These are phyloP conservation scores for Caenorhabditis sp. DNA, from an alignment of 2,888 invertebrate species.

Conservation along the genomic window DNA sequence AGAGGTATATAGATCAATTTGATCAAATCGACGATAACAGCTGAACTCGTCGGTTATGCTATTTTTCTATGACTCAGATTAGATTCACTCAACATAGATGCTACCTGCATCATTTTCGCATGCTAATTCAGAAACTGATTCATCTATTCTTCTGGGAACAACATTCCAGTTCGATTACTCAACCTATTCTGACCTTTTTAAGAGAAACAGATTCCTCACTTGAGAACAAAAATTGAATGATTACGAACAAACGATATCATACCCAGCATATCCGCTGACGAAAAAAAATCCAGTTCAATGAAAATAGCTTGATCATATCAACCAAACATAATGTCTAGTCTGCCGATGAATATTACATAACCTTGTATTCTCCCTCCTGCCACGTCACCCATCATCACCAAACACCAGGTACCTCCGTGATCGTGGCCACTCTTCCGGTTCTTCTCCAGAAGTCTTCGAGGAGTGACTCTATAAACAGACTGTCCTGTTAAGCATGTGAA, in stretches of 20 bases:
- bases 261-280: background rate
- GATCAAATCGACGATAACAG: too few species aligned
- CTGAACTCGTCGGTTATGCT: too few species aligned
- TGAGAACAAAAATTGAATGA: background rate
- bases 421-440: constrained; percentile 56
- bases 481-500: constrained; percentile 41
- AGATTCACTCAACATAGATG: too few species aligned
- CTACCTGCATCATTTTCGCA: too few species aligned
- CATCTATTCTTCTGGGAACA: background rate
- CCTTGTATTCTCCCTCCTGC: constrained; percentile 8
- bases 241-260: background rate
- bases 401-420: constrained; percentile 51
- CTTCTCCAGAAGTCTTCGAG: constrained; percentile 39
- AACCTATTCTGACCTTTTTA: background rate
- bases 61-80: too few species aligned
- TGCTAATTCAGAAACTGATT: background rate
- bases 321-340: constrained; percentile 7
- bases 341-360: background rate
- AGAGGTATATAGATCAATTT: too few species aligned
- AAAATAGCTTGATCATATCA: constrained; percentile 25
- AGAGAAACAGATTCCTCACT: too few species aligned
- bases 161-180: background rate
- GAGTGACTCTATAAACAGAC: constrained; percentile 56
- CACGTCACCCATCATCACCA: constrained; percentile 25
- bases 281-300: constrained; percentile 13